A percentile compares a stretch with the other conserved stretches of the same genome.
Conservation (phyloP, 2,113 vertebrate species). For the Anguilla japonica region DNA sequence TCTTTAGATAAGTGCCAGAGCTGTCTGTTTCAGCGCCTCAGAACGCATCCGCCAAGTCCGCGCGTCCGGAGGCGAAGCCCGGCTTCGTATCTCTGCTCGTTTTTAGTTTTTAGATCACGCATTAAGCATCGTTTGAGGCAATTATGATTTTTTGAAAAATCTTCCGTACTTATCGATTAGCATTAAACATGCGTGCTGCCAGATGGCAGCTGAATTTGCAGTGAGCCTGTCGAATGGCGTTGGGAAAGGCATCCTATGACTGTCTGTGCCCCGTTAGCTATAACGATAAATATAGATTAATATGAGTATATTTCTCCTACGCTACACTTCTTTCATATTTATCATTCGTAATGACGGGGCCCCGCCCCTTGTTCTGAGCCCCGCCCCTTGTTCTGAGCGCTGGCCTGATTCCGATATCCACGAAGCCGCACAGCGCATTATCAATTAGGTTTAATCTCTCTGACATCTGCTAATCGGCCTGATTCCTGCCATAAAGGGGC, state of each 20-base stretch:
- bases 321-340: neutral
- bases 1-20: constrained; percentile 1
- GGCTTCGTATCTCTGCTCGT: neutral
- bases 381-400: neutral
- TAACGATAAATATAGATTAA: no score
- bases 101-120: neutral
- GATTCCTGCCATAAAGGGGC: constrained; percentile 28
- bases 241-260: neutral
- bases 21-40: neutral
- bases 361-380: neutral
- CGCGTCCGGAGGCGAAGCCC: neutral
- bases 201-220: neutral
- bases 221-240: neutral
- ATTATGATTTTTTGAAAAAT: neutral
- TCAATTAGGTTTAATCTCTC: constrained; percentile 32
- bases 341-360: neutral
- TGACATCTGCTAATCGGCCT: constrained; percentile 31
- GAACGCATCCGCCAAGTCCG: neutral
- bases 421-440: constrained; percentile 28
- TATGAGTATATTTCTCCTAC: neutral
- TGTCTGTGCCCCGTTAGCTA: no score
- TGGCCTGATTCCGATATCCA: constrained; percentile 3
- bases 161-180: neutral
- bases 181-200: neutral
- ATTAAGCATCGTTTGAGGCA: neutral